Percentiles rank a stretch among this genome's conserved stretches.
Conservation (phyloP, 2,113 vertebrate genomes). For the Phaethornis superciliosus region DNA sequence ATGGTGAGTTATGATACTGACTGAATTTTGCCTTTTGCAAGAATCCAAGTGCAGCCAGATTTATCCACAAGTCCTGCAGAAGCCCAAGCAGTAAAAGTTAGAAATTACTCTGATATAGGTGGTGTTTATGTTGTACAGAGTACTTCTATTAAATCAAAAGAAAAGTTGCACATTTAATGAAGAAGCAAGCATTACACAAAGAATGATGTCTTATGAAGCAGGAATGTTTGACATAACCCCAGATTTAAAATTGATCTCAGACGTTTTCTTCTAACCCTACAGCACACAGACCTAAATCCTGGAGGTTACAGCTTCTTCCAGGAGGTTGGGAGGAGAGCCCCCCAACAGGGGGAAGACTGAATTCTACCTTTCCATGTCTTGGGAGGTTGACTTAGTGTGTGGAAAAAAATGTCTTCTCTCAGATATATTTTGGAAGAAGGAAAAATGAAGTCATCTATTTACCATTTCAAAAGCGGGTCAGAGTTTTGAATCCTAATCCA, state of each 20-base stretch:
- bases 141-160: not conserved
- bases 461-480: not conserved
- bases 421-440: not conserved
- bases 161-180: not conserved
- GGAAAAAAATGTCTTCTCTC: not conserved
- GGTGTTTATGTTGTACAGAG: not conserved
- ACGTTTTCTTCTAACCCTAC: not conserved
- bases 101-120: not conserved
- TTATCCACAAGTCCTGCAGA: not conserved
- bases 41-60: not conserved
- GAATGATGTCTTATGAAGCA: not conserved
- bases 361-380: not conserved
- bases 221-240: not conserved
- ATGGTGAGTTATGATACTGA: not conserved
- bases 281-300: not conserved
- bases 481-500: slow-evolving; percentile 23
- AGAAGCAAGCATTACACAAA: not conserved
- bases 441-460: not conserved
- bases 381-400: not conserved
- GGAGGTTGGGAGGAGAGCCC: not conserved
- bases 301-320: not conserved
- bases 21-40: not conserved
- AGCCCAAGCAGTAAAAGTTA: not conserved
- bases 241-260: not conserved
- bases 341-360: not conserved